Conservation (phyloP, 2,888 invertebrate genomes). For the Parascotia fuliginaria region DNA sequence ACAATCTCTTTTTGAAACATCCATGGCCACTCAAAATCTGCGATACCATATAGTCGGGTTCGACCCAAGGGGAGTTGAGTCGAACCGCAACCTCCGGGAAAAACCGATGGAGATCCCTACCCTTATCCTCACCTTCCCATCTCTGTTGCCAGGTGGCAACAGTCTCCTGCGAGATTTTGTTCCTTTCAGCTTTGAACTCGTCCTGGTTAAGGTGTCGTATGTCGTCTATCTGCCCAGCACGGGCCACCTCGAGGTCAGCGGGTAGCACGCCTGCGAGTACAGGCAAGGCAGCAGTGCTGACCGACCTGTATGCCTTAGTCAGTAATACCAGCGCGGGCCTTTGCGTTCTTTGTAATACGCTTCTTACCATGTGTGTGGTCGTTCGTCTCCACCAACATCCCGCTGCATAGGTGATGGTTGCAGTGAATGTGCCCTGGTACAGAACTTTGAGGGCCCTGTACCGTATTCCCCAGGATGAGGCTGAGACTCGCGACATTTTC, state of each 20-base stretch:
- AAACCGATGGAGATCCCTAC: conserved; percentile 30
- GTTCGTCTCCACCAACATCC: conserved; percentile 4
- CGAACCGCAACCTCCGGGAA: conserved; percentile 38
- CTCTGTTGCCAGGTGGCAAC: conserved; percentile 26
- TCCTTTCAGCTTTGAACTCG: not conserved
- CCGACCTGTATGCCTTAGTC: conserved; percentile 23
- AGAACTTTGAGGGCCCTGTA: conserved; percentile 19
- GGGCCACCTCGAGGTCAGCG: conserved; percentile 24
- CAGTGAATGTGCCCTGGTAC: not conserved
- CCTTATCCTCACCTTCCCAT: conserved; percentile 21
- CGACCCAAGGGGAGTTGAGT: conserved; percentile 25
- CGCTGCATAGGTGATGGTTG: conserved; percentile 1
- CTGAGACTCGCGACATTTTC: conserved; percentile 38
- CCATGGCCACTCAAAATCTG: conserved; percentile 38
- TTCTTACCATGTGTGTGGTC: not conserved
- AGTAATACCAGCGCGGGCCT: conserved; percentile 8
- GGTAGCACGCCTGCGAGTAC: conserved; percentile 25
- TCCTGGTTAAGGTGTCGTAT: not conserved
- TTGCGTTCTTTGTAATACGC: not conserved
- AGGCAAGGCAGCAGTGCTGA: conserved; percentile 13
- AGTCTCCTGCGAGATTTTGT: not conserved
- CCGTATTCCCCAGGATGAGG: conserved; percentile 38
- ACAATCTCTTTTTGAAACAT: conserved; percentile 26
- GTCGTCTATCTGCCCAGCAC: conserved; percentile 12
- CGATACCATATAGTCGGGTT: conserved; percentile 34